Conservation (phyloP, 2,113 vertebrate genomes). For the Tupaia tana region DNA sequence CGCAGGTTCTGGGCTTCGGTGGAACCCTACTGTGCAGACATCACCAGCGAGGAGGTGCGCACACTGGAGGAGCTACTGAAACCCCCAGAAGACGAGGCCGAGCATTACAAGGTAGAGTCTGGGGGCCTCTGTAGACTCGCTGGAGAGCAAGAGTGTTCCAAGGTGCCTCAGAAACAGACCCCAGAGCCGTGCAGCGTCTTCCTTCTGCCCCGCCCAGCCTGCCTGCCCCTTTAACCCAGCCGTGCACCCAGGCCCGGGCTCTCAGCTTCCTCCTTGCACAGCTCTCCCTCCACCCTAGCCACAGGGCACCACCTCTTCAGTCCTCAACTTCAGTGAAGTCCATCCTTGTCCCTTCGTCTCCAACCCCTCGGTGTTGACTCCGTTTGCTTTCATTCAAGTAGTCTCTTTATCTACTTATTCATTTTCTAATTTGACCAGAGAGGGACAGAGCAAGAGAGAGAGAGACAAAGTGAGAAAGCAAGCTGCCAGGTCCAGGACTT, state of each 20-base stretch:
- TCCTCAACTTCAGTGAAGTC: not conserved
- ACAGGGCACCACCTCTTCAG: not conserved
- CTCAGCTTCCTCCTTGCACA: not conserved
- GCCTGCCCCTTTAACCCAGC: not conserved
- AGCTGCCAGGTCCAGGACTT: too few relatives aligned
- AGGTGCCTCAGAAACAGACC: not conserved
- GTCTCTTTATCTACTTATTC: not conserved
- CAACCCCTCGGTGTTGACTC: not conserved
- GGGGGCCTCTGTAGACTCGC: not conserved
- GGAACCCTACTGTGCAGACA: conserved; percentile 97
- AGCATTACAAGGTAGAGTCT: conserved; percentile 95
- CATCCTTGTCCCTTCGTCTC: not conserved
- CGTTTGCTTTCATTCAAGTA: not conserved
- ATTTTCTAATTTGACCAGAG: too few relatives aligned
- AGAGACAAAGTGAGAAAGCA: too few relatives aligned
- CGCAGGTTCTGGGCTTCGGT: conserved; percentile 98
- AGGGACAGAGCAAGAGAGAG: too few relatives aligned
- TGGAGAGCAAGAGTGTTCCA: not conserved
- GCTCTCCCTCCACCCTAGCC: not conserved
- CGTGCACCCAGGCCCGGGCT: not conserved
- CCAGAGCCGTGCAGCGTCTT: rapidly evolving
- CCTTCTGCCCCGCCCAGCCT: not conserved
- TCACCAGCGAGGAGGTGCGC: conserved; percentile 96
- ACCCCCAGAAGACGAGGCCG: conserved; percentile 95
- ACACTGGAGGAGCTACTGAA: conserved; percentile 97